Conservation (phyloP, 2,888 invertebrate species). For the Drosophila paranaensis region DNA sequence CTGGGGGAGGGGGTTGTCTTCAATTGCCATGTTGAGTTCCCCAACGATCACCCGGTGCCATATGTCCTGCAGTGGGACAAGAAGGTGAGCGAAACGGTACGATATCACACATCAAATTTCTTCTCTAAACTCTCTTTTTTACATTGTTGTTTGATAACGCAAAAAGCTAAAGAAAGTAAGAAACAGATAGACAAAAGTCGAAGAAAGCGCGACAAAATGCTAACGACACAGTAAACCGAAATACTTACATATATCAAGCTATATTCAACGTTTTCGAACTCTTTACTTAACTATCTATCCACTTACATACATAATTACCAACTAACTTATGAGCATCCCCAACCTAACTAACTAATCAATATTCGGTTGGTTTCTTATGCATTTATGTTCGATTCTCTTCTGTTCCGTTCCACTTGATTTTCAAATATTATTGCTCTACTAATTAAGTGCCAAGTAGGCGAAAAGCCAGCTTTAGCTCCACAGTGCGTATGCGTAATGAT, state of each 20-base stretch:
- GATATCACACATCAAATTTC: constrained; percentile 87
- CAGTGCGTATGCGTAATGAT: constrained; percentile 52
- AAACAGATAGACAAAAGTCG: constrained; percentile 64
- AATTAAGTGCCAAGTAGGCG: constrained; percentile 21
- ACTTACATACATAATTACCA: constrained; percentile 51
- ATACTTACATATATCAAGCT: constrained; percentile 40
- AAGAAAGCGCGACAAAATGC: constrained; percentile 61
- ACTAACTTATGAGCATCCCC: constrained; percentile 57
- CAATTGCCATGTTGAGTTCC: constrained; percentile 99
- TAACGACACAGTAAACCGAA: constrained; percentile 58
- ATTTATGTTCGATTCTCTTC: constrained; percentile 27
- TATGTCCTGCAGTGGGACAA: constrained; percentile 99
- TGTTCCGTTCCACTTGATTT: constrained; percentile 36
- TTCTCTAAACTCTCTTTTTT: constrained; percentile 86
- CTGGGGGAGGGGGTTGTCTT: constrained; percentile 98
- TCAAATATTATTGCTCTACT: constrained; percentile 15
- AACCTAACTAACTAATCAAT: constrained; percentile 40
- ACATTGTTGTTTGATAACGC: constrained; percentile 83
- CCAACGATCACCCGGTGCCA: constrained; percentile 97
- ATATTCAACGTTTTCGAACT: constrained; percentile 55
- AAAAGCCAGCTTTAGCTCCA: constrained; percentile 30
- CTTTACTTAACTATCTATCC: constrained; percentile 49
- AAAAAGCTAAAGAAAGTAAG: constrained; percentile 75
- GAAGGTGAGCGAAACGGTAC: constrained; percentile 99
- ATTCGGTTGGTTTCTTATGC: constrained; percentile 29